A percentile compares a stretch with the other conserved stretches of the same genome.
phyloP scores from a whole-genome alignment of 2,797 vertebrate species.

The Bovichtus variegatus region DNA sequence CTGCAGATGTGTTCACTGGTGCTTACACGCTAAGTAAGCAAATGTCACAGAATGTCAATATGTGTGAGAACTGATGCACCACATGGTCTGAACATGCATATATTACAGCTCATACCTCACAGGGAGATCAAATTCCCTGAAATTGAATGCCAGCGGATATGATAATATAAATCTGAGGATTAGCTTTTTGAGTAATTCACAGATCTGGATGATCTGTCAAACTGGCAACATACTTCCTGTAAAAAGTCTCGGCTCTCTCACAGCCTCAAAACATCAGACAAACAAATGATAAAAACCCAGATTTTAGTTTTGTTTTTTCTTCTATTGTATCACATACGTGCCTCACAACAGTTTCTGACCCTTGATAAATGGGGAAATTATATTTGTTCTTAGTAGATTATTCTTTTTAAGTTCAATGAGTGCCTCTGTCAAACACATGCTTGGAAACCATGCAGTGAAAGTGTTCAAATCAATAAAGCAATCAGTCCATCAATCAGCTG shows the following conservation, averaged over 20 bases:
- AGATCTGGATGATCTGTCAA: conserved; percentile 65
- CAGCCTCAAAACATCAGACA: conserved; percentile 32
- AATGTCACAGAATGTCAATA: conserved; percentile 48
- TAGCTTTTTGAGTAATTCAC: conserved; percentile 57
- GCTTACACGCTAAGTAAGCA: conserved; percentile 58
- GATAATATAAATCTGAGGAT: conserved; percentile 67
- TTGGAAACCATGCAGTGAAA: not conserved
- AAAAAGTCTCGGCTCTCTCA: conserved; percentile 20
- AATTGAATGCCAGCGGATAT: conserved; percentile 29
- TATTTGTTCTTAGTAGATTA: not conserved
- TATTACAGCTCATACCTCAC: conserved; percentile 54
- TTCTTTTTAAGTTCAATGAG: not conserved
- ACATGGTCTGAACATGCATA: conserved; percentile 52
- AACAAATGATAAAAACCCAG: conserved; percentile 26
- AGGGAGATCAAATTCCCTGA: conserved; percentile 44
- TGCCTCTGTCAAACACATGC: not conserved
- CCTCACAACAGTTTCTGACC: conserved; percentile 11
- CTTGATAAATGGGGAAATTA: not conserved
- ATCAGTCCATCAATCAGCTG: conserved; percentile 12
- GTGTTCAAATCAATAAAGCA: not conserved
- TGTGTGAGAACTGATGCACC: conserved; percentile 46
- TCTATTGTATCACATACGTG: conserved; percentile 8
- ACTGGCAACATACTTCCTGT: conserved; percentile 43
- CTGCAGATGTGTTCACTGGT: conserved; percentile 65
- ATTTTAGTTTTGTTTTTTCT: not conserved